Base-by-base conservation (phyloP, 2,797 vertebrate genomes). In the Gallinago stenura region DNA sequence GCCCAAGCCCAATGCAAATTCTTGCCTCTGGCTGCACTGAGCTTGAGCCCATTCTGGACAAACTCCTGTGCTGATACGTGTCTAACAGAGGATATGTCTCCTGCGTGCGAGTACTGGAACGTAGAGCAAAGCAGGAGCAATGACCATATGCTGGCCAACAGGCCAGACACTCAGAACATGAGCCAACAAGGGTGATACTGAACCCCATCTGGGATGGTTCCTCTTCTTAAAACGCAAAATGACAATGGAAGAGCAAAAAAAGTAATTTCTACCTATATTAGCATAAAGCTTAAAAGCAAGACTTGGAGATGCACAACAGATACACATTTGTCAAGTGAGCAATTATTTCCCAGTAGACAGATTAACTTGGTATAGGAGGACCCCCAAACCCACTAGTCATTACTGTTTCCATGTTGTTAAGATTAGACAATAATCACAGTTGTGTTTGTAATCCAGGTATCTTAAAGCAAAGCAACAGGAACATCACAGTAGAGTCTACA, bases 241-340 rank as follows among this genome's bases (percentile, higher is more conserved):
- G 3, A 56, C n/a, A 71, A 46, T 2, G 2, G 48, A 83, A 35
- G 16, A 45, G 53, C 62, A 8, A 81, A 53, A 71, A 57, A 39
- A 39, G 41, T 10, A 2, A 12, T 69, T 88, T 90, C 15, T 83
- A 45, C 33, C 45, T 88, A 1, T 61, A 58, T 89, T 48, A 54
- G 15, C 54, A 35, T 57, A 37, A 58, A 56, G 31, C n/a, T 66
- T 30, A 48, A 76, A 85, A 78, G 35, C 15, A 70, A 58, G 39
- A 89, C 61, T 37, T 78, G 61, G n/a, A 83, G 30, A 58, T 26
- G 41, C 54, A 92, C 26, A 76, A 41, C 50, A 87, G 60, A 39
- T 61, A 35, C 18, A 1, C 33, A 11, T 80, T 85, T 88, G 35
- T 62, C 31, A 71, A 60, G 72, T 58, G 60, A 71, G 30, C 46